Conservation (phyloP, 2,797 vertebrate genomes). For the Sparus aurata region DNA sequence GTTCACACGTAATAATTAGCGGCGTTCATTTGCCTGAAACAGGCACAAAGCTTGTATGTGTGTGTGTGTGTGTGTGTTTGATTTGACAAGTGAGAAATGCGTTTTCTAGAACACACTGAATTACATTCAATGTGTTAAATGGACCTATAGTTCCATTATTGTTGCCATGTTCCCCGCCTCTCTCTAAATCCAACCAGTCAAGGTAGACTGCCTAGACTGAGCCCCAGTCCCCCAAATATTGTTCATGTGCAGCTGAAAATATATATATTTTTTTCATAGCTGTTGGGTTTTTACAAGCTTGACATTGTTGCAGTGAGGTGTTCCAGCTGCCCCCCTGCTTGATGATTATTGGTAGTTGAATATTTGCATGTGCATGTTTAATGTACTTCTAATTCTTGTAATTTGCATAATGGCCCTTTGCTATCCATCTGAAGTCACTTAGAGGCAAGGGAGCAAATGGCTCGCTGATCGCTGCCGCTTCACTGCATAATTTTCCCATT, state of each 20-base stretch:
- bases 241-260: not conserved
- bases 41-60: too few species aligned
- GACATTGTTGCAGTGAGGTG: slow-evolving; percentile 38
- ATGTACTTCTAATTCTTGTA: slow-evolving; percentile 76
- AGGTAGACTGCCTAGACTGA: not conserved
- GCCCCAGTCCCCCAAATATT: not conserved
- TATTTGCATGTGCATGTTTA: slow-evolving; percentile 75
- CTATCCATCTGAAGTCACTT: slow-evolving; percentile 74
- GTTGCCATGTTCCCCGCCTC: too few species aligned
- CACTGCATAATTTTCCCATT: slow-evolving; percentile 83
- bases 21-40: too few species aligned
- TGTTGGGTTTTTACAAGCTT: slow-evolving; percentile 12
- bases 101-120: too few species aligned
- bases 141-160: too few species aligned
- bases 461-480: slow-evolving; percentile 59
- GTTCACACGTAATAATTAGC: too few species aligned
- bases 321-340: slow-evolving; percentile 37
- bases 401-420: slow-evolving; percentile 77
- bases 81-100: too few species aligned
- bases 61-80: too few species aligned
- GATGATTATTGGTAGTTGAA: slow-evolving; percentile 66
- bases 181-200: too few species aligned
- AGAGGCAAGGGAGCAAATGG: slow-evolving; percentile 69
- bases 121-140: too few species aligned
- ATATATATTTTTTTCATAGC: slow-evolving; percentile 5